A percentile compares a stretch with the other conserved stretches of the same genome.
Conservation (phyloP, 2,888 invertebrate genomes). For the Yponomeuta cagnagella region DNA sequence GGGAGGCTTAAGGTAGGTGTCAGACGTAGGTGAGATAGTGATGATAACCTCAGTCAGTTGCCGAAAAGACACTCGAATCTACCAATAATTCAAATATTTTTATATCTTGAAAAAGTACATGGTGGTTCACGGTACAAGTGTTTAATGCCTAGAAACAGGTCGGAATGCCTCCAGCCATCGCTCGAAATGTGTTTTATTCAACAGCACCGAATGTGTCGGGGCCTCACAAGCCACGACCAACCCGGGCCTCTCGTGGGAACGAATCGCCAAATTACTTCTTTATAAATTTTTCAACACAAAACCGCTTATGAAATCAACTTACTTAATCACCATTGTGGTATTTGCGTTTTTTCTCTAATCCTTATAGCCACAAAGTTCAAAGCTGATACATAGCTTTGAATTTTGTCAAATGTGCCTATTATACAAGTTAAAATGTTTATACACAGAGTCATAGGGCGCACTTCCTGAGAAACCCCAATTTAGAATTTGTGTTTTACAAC, state of each 20-base stretch:
- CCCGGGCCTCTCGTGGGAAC: conserved; percentile 8
- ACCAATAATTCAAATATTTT: not conserved
- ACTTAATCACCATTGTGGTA: not conserved
- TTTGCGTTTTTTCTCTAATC: not conserved
- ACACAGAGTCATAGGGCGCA: no score
- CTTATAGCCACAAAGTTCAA: not conserved
- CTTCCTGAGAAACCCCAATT: no score
- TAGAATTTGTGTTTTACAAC: no score
- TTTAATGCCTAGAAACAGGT: conserved; percentile 9
- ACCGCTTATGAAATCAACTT: not conserved
- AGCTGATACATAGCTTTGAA: not conserved
- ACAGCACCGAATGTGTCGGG: not conserved
- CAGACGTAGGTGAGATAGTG: no score
- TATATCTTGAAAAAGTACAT: not conserved
- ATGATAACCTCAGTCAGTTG: not conserved
- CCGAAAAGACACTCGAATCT: not conserved
- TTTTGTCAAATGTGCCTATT: no score
- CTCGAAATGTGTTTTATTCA: not conserved
- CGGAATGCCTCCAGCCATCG: conserved; percentile 7
- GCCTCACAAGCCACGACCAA: not conserved
- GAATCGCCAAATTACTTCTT: conserved; percentile 10
- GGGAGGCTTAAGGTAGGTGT: no score
- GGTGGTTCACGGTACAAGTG: not conserved
- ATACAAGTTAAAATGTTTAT: no score
- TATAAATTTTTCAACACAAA: conserved; percentile 2